These are phyloP conservation scores for Astur gentilis DNA, from an alignment of 2,113 vertebrate genomes.

Conservation along the genomic window DNA sequence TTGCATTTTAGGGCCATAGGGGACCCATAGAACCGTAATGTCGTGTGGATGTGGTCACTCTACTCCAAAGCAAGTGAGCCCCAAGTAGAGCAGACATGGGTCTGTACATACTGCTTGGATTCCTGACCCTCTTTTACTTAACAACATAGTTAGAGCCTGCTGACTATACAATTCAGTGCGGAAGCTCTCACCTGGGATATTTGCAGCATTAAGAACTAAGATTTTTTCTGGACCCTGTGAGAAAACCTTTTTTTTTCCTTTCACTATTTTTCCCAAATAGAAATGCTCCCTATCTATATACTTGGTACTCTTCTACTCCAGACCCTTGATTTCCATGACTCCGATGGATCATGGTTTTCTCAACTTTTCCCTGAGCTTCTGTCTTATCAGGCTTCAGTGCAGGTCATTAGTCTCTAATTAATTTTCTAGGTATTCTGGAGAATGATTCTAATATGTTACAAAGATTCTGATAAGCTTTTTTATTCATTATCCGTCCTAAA, in stretches of 20 bases:
- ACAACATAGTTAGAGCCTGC: neutral
- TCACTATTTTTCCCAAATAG: neutral
- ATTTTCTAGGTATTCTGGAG: constrained; percentile 52
- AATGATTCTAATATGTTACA: constrained; percentile 27
- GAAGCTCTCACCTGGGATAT: neutral
- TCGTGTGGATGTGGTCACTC: neutral
- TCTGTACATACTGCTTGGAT: neutral
- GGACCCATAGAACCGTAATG: fast-evolving
- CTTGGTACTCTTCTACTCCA: neutral
- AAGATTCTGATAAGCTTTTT: constrained; percentile 37
- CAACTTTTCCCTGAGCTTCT: neutral
- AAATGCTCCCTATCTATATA: neutral
- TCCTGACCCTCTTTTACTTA: neutral
- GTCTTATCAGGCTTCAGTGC: constrained; percentile 29
- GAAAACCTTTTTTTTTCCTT: neutral
- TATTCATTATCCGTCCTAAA: neutral
- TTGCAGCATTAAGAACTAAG: neutral
- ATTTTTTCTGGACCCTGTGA: neutral
- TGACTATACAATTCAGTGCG: neutral
- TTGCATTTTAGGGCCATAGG: neutral
- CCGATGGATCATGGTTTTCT: constrained; percentile 17
- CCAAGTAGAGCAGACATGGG: neutral
- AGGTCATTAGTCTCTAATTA: constrained; percentile 33
- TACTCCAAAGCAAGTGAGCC: neutral
- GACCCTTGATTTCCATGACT: neutral